Evolutionary conservation across 2,113 vertebrate species (phyloP).

Genomic region (Ictalurus furcatus): DNA sequence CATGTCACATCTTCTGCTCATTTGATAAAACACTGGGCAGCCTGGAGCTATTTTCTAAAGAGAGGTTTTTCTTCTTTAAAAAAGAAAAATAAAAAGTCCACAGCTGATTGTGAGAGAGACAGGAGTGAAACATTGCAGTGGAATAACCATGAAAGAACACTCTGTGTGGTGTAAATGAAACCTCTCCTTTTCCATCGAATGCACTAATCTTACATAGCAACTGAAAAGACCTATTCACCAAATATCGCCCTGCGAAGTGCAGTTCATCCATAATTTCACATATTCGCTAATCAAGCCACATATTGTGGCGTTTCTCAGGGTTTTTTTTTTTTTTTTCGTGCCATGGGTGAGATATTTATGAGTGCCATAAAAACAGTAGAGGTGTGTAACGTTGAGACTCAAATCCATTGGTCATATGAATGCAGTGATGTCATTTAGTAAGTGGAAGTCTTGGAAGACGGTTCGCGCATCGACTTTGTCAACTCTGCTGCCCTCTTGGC

Average conservation of each 20-base stretch:
- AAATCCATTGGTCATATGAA: neutral
- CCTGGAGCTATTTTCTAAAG: neutral
- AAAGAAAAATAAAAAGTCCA: conserved; percentile 33
- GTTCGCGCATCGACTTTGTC: neutral
- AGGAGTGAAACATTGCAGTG: conserved; percentile 42
- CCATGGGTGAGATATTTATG: neutral
- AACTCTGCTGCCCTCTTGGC: neutral
- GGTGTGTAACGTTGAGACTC: neutral
- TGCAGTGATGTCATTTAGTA: neutral
- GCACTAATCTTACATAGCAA: conserved; percentile 47
- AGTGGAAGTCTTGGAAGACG: neutral
- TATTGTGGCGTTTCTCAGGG: neutral
- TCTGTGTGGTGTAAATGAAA: conserved; percentile 59
- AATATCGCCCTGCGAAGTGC: conserved; percentile 40
- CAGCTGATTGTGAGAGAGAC: conserved; percentile 46
- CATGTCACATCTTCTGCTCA: neutral
- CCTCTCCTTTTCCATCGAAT: conserved; percentile 42
- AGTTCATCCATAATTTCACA: conserved; percentile 52
- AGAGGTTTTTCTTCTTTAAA: conserved; percentile 4
- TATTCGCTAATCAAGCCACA: conserved; percentile 40
- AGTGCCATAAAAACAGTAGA: neutral
- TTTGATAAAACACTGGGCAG: neutral
- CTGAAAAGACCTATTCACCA: conserved; percentile 58
- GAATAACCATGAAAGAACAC: conserved; percentile 50
- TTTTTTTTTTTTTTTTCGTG: neutral